These are phyloP conservation scores for Sebastes fasciatus DNA, from an alignment of 2,113 vertebrate species.

Conservation along the genomic window DNA sequence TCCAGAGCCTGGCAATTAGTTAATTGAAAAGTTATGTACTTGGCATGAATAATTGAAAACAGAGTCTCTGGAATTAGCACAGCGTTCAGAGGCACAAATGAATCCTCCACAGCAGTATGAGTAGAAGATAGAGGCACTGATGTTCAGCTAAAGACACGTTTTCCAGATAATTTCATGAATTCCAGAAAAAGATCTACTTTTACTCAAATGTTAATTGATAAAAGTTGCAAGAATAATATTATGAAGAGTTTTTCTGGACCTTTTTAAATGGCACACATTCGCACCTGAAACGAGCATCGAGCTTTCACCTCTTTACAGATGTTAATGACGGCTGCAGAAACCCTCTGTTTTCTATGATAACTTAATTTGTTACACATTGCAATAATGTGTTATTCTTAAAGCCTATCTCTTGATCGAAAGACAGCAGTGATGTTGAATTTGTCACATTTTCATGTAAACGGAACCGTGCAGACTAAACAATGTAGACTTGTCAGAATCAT, in stretches of 20 bases:
- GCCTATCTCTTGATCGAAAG: constrained; percentile 66
- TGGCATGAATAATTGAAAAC: constrained; percentile 77
- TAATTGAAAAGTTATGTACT: constrained; percentile 83
- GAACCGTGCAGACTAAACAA: constrained; percentile 79
- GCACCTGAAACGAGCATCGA: neutral
- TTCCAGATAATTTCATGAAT: neutral
- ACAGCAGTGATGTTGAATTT: constrained; percentile 73
- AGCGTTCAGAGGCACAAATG: constrained; percentile 49
- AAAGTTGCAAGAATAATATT: neutral
- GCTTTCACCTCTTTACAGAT: constrained; percentile 18
- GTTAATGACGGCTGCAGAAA: constrained; percentile 41
- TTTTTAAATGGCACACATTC: constrained; percentile 3
- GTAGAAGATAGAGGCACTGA: neutral
- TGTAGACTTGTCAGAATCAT: constrained; percentile 66
- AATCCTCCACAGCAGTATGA: constrained; percentile 24
- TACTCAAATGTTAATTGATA: neutral
- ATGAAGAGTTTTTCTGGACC: neutral
- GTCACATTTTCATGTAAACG: constrained; percentile 78
- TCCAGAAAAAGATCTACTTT: neutral
- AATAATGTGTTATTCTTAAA: constrained; percentile 70
- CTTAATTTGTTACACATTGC: constrained; percentile 59
- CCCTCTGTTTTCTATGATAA: constrained; percentile 60
- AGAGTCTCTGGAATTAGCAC: constrained; percentile 65
- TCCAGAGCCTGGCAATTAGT: constrained; percentile 77
- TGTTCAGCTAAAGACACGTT: neutral